Evolutionary conservation across 1,140 invertebrate species (phyloP), one percentile per base, ranked within the genome.

Genomic region (Ephestia elutella): DNA sequence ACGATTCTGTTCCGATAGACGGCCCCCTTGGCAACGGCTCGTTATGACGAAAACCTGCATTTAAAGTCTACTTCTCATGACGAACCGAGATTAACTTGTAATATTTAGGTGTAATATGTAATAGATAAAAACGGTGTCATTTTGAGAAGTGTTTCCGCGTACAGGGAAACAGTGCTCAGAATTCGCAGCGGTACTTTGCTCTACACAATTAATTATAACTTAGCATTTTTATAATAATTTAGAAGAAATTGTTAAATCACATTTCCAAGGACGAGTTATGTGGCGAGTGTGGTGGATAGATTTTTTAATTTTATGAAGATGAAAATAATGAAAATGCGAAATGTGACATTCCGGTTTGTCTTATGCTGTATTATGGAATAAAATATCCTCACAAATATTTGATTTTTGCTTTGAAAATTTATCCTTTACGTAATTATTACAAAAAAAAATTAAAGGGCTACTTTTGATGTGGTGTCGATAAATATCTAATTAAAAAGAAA

Each of bases 271-370:
- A 75, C 71, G 72, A 76, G 76, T 77, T 73, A 73, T 77, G 76
- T 82, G 78, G 75, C 64, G 70, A 71, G 68, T 78, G 77, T 81
- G 78, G 78, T 78, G 78, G 74, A 81, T 82, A 78, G 71, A 66
- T 73, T 72, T 80, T 82, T 86, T 86, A 84, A 80, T 86, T 84
- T 86, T 81, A 79, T 75, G 73, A 70, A 76, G 74, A 82, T 70
- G 71, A 79, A 70, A 79, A 78, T 73, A 78, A 76, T 83, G 76
- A 80, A 75, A 68, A 75, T 80, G 75, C 75, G 75, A 80, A 78
- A 87, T 89, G 89, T 89, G 86, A 90, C 89, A 90, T 90, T 90
- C 89, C 89, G 89, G 86, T 90, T 90, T 90, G 86, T 90, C 87
- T 90, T 89, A 70, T 87, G 87, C 89, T 90, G 89, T 89, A 89